Evolutionary conservation across 2,113 vertebrate species (phyloP).

Genomic region (Paedocypris sp.): DNA sequence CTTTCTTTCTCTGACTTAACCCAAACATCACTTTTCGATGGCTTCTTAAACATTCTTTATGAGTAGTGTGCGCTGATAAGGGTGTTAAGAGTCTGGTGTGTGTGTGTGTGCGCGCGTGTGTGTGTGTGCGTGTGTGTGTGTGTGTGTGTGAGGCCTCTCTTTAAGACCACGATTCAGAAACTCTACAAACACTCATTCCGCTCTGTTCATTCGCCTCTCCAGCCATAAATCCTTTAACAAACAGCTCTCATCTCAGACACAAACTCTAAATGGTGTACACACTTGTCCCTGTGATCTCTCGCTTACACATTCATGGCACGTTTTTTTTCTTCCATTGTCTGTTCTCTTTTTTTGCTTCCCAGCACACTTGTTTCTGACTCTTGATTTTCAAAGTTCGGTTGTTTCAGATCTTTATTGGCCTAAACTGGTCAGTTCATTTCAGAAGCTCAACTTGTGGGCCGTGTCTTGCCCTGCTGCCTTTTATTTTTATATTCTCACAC

Average conservation of each 20-base stretch:
- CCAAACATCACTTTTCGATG: constrained; percentile 13
- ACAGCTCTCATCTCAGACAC: constrained; percentile 30
- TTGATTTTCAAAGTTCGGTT: too few species aligned
- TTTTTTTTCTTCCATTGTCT: background rate
- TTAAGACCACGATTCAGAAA: constrained; percentile 21
- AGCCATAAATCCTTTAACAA: constrained; percentile 34
- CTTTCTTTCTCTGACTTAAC: background rate
- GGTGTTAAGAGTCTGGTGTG: constrained; percentile 9
- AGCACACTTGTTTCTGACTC: too few species aligned
- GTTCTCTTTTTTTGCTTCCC: background rate
- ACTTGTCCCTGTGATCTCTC: constrained; percentile 10
- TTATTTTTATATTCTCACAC: too few species aligned
- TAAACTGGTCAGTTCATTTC: too few species aligned
- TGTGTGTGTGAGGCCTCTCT: constrained; percentile 6
- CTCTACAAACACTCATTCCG: constrained; percentile 34
- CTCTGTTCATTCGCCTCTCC: constrained; percentile 36
- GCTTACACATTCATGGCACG: background rate
- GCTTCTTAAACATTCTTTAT: background rate
- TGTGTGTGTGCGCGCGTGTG: constrained; percentile 12
- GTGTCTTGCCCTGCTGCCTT: too few species aligned
- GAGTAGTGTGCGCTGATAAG: constrained; percentile 19
- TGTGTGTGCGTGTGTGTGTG: constrained; percentile 19
- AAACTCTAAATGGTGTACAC: constrained; percentile 21
- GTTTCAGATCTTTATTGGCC: too few species aligned
- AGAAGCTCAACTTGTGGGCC: too few species aligned